Evolutionary conservation across 2,888 invertebrate species (phyloP).

Genomic region (Platerodrilus igneus): DNA sequence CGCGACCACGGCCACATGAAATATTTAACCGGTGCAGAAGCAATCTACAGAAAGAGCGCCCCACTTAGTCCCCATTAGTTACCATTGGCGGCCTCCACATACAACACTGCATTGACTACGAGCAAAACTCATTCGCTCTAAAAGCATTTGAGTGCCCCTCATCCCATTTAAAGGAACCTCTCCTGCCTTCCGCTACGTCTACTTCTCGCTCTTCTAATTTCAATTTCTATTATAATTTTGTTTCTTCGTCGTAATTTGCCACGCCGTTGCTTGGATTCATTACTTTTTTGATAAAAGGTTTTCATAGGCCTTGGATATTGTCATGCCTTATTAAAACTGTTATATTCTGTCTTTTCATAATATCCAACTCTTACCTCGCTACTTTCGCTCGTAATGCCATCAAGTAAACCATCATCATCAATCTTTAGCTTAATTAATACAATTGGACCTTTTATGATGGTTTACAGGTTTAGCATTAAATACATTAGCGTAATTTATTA

Average conservation of each 20-base stretch:
- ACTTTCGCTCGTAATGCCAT: too few relatives aligned
- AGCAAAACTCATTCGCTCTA: conserved; percentile 45
- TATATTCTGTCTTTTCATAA: too few relatives aligned
- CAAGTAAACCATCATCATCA: too few relatives aligned
- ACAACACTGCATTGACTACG: conserved; percentile 36
- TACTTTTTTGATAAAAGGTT: conserved; percentile 24
- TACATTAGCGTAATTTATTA: too few relatives aligned
- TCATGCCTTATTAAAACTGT: conserved; percentile 22
- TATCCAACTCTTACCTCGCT: too few relatives aligned
- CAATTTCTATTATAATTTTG: conserved; percentile 30
- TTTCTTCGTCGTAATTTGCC: conserved; percentile 24
- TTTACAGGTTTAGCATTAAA: too few relatives aligned
- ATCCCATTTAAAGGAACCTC: conserved; percentile 20
- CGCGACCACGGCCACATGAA: conserved; percentile 39
- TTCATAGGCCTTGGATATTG: conserved; percentile 21
- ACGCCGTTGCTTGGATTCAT: conserved; percentile 24
- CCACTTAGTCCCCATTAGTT: conserved; percentile 45
- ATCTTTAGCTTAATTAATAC: too few relatives aligned
- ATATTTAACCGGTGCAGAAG: conserved; percentile 45
- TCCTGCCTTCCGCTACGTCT: conserved; percentile 22
- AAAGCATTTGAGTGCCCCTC: conserved; percentile 43
- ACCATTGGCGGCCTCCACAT: conserved; percentile 34
- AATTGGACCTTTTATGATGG: too few relatives aligned
- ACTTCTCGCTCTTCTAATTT: conserved; percentile 27
- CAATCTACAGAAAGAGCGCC: conserved; percentile 46